Evolutionary conservation across 1,140 invertebrate species (phyloP).

Genomic region (Drosophila busckii): DNA sequence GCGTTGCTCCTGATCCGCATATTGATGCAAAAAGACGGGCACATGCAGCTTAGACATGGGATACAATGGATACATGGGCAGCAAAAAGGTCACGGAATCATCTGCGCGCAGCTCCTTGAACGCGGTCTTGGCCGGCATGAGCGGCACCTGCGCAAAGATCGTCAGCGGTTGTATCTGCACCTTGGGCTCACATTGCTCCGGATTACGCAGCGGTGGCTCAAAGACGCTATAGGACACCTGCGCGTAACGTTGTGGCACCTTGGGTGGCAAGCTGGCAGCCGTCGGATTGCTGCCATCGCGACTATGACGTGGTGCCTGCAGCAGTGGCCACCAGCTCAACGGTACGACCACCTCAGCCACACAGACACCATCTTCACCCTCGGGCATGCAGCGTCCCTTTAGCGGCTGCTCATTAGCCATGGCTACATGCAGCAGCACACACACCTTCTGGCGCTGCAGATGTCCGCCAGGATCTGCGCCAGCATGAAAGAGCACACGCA

Average conservation of each 20-base stretch:
- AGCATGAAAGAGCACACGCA: constrained; percentile 93
- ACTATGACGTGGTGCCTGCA: constrained; percentile 81
- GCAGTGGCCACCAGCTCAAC: constrained; percentile 91
- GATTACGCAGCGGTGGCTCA: constrained; percentile 85
- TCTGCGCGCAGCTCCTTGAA: constrained; percentile 90
- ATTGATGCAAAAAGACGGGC: constrained; percentile 89
- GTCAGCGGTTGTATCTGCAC: constrained; percentile 86
- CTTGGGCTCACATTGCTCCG: constrained; percentile 84
- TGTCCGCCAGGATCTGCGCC: constrained; percentile 86
- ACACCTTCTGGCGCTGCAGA: constrained; percentile 82
- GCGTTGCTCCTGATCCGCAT: constrained; percentile 81
- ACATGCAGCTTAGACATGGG: constrained; percentile 92
- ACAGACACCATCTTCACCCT: constrained; percentile 93
- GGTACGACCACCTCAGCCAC: constrained; percentile 89
- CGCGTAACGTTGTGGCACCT: constrained; percentile 84
- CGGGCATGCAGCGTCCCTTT: constrained; percentile 91
- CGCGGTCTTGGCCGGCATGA: constrained; percentile 87
- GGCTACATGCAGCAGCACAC: constrained; percentile 87
- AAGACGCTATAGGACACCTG: constrained; percentile 91
- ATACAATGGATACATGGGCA: constrained; percentile 92
- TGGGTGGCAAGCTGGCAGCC: constrained; percentile 80
- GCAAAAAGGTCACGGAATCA: constrained; percentile 88
- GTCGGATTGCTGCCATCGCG: constrained; percentile 41
- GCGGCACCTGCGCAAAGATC: constrained; percentile 81
- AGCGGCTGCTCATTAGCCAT: constrained; percentile 82